Base-by-base conservation (phyloP, 1,140 invertebrate genomes). In the Drosophila chauvacae region DNA sequence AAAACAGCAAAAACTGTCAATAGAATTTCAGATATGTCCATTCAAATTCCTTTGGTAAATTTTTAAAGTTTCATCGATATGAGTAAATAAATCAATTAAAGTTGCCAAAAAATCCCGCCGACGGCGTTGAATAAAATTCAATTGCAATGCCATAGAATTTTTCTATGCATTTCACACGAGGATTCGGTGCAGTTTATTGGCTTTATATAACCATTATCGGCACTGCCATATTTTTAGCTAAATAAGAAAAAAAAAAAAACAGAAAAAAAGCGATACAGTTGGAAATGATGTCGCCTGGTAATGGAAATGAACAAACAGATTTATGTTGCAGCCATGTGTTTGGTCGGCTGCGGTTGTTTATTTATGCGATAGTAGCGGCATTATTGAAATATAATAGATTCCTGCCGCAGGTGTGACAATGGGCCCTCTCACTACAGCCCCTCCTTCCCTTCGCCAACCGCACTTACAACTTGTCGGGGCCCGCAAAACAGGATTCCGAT, bases 361-460 rank as follows among this genome's bases (percentile, higher is more conserved):
- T 88, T 90, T 90, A 85, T 90, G 75, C 64, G 75, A 41, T 71
- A 70, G 70, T 64, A 57, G 70, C 56, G 80, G 77, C 70, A 79
- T 85, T 90, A 90, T 85, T 90, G 81, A 80, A 90, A 86, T 90
- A 90, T 81, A 81, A 90, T 90, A 85, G 78, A 90, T 90, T 74
- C 65, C 65, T 61, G 73, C 70, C 61, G 60, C 85, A 90, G 85
- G 85, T 88, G 85, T 62, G 75, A 85, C 70, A 62, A 64, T 78
- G 57, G 61, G 37, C 28, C 37, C 20, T 16, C 47, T 23, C 37
- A 5, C 48, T n/a, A 14, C 23, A 60, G 37, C 35, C 42, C 45
- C 50, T 53, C 64, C 72, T 11, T 26, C 53, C 23, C 7, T 39
- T 16, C 35, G 53, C 53, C 53, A 48, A 87, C 80, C 83, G 53